phyloP scores from a whole-genome alignment of 2,888 invertebrate genomes.

The Caenorhabditis imperialis region DNA sequence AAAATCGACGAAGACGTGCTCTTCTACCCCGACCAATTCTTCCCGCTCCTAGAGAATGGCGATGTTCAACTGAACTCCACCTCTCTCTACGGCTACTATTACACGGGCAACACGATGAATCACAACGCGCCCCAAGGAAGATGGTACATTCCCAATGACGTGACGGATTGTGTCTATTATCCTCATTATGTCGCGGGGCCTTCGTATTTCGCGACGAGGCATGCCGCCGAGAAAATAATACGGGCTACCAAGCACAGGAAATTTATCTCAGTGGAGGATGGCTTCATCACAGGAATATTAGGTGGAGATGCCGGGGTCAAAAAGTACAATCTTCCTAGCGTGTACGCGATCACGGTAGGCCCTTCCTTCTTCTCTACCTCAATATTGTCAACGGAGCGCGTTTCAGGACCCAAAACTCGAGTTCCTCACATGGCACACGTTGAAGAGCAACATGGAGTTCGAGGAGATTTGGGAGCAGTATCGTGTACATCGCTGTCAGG shows the following conservation, averaged over 20 bases:
- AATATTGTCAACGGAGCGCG: too few relatives aligned
- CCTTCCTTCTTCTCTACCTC: too few relatives aligned
- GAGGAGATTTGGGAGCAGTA: too few relatives aligned
- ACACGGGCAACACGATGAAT: constrained; percentile 1
- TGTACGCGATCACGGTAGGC: constrained; percentile 5
- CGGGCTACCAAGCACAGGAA: constrained; percentile 26
- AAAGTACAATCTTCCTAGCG: constrained; percentile 1
- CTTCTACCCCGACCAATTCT: constrained; percentile 19
- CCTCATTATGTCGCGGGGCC: constrained; percentile 26
- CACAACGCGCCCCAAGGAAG: constrained; percentile 9
- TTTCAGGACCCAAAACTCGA: too few relatives aligned
- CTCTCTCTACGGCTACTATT: constrained; percentile 12
- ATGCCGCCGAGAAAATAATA: constrained; percentile 14
- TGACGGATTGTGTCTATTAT: constrained; percentile 11
- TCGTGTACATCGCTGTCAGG: too few relatives aligned
- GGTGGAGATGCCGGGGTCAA: constrained; percentile 35
- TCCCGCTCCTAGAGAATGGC: neutral
- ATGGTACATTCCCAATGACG: constrained; percentile 7
- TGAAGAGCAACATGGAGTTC: too few relatives aligned
- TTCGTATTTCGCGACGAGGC: constrained; percentile 7
- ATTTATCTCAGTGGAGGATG: constrained; percentile 28
- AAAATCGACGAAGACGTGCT: constrained; percentile 29
- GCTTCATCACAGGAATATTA: constrained; percentile 25
- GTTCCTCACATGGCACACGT: too few relatives aligned
- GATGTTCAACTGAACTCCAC: neutral